Conservation (phyloP, 2,888 invertebrate species). For the Papilio elwesi region DNA sequence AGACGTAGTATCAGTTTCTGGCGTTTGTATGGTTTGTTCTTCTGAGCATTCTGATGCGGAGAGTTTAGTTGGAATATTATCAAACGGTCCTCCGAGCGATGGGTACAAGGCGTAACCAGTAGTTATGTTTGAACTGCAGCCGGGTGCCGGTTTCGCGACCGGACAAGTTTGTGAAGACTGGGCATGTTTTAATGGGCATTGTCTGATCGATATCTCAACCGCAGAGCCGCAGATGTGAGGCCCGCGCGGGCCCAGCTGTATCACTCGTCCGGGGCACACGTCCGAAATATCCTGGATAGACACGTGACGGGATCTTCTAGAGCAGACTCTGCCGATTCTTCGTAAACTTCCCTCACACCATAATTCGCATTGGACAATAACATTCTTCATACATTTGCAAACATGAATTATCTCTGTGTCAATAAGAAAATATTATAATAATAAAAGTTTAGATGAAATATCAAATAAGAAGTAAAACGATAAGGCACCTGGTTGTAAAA, state of each 20-base stretch:
- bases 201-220: conserved; percentile 57
- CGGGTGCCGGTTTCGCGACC: conserved; percentile 51
- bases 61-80: conserved; percentile 41
- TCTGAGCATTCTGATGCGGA: conserved; percentile 34
- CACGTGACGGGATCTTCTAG: conserved; percentile 68
- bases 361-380: conserved; percentile 74
- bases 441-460: background rate
- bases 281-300: conserved; percentile 61
- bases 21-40: background rate
- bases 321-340: conserved; percentile 65
- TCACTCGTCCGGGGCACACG: conserved; percentile 51
- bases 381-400: conserved; percentile 77
- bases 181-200: conserved; percentile 54
- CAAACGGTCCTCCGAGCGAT: conserved; percentile 38
- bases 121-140: conserved; percentile 51
- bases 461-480: conserved; percentile 5
- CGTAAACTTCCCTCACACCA: conserved; percentile 75
- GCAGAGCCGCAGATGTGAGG: conserved; percentile 56
- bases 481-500: conserved; percentile 68
- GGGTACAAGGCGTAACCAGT: conserved; percentile 60
- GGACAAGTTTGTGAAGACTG: conserved; percentile 51
- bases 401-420: conserved; percentile 65
- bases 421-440: conserved; percentile 9
- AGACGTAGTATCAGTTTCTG: background rate
- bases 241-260: conserved; percentile 50